Evolutionary conservation across 2,797 vertebrate genomes (phyloP).

Genomic region (Mastacembelus armatus): DNA sequence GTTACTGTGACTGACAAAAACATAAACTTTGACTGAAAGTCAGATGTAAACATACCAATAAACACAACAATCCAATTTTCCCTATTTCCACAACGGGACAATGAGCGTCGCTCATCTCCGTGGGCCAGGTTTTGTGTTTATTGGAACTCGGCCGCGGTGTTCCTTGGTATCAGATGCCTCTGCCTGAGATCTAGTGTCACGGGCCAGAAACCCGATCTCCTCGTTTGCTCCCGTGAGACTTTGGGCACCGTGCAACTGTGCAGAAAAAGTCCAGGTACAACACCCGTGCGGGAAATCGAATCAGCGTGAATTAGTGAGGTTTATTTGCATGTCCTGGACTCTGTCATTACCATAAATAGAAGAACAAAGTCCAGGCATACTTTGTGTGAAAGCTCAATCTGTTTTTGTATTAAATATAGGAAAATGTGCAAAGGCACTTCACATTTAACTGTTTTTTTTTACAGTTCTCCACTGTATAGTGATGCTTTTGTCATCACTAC

Average conservation of each 20-base stretch:
- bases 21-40: slow-evolving; percentile 53
- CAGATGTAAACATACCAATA: slow-evolving; percentile 67
- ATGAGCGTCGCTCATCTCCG: slow-evolving; percentile 50
- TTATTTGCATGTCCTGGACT: slow-evolving; percentile 55
- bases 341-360: slow-evolving; percentile 19
- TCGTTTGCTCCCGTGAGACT: slow-evolving; percentile 46
- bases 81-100: slow-evolving; percentile 53
- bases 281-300: slow-evolving; percentile 60
- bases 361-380: slow-evolving; percentile 8
- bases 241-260: slow-evolving; percentile 25
- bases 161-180: slow-evolving; percentile 61
- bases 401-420: neutral
- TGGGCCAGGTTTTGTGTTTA: slow-evolving; percentile 57
- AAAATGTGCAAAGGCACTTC: slow-evolving; percentile 1
- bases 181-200: slow-evolving; percentile 63
- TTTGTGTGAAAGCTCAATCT: neutral
- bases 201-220: slow-evolving; percentile 68
- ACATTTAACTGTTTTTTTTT: no score
- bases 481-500: slow-evolving; percentile 17
- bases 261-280: slow-evolving; percentile 60
- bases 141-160: slow-evolving; percentile 66
- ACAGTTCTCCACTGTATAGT: neutral
- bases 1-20: slow-evolving; percentile 52
- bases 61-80: slow-evolving; percentile 65
- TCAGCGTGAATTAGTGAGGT: slow-evolving; percentile 50